Conservation (phyloP, 2,113 vertebrate species). For the Geothlypis trichas region DNA sequence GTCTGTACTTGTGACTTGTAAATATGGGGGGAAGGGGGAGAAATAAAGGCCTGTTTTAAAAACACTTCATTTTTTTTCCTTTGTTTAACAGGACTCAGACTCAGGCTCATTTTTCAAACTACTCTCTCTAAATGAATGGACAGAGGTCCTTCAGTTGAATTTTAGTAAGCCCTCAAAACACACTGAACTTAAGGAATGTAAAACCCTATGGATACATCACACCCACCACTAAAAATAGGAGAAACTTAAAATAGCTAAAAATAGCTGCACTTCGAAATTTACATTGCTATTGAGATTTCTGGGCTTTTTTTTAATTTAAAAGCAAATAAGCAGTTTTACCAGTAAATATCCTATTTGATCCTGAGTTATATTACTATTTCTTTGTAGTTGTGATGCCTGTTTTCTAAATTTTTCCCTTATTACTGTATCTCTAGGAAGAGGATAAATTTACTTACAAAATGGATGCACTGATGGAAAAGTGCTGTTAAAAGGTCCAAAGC, state of each 20-base stretch:
- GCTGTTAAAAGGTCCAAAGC: neutral
- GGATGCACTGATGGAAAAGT: neutral
- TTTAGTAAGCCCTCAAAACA: neutral
- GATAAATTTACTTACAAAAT: neutral
- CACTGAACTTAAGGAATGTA: neutral
- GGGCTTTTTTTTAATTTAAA: neutral
- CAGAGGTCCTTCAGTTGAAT: neutral
- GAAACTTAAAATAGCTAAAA: neutral
- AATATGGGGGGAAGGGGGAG: fast-evolving
- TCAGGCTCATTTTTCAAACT: neutral
- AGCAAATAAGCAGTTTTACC: neutral
- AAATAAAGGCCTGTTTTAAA: neutral
- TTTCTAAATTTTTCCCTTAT: neutral
- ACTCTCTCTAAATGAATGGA: neutral
- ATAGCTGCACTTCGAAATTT: neutral
- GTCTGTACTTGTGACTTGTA: neutral
- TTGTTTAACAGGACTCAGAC: neutral
- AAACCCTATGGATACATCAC: neutral
- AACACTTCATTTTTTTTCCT: neutral
- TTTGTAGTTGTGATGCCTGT: neutral
- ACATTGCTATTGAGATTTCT: neutral
- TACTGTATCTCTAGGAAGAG: neutral
- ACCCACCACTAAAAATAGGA: neutral
- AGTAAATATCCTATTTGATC: neutral
- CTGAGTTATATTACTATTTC: neutral